A percentile compares a stretch with the other conserved stretches of the same genome.
Conservation (phyloP, 2,797 vertebrate species). For the Amniataba percoides region DNA sequence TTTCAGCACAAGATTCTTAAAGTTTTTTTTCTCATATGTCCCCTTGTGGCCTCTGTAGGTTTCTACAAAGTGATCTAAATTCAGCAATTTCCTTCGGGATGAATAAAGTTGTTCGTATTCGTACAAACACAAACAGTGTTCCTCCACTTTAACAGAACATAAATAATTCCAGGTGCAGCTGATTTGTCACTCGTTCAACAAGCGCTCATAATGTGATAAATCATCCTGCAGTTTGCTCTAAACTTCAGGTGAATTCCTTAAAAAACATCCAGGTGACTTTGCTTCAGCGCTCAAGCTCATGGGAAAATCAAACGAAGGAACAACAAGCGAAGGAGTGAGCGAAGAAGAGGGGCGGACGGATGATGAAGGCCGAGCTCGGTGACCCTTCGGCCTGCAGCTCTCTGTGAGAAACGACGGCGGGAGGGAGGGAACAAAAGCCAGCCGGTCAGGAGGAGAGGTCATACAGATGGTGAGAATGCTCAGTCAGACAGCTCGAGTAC, state of each 20-base stretch:
- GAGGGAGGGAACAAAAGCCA: slow-evolving; percentile 73
- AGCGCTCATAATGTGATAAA: background rate
- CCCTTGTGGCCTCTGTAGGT: background rate
- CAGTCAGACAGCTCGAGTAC: slow-evolving; percentile 75
- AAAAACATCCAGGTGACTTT: background rate
- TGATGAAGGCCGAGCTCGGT: slow-evolving; percentile 52
- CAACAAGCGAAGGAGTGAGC: slow-evolving; percentile 42
- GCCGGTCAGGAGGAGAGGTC: slow-evolving; percentile 73
- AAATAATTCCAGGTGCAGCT: background rate
- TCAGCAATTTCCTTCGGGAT: too few species aligned
- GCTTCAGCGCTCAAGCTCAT: slow-evolving; percentile 10
- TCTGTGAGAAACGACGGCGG: slow-evolving; percentile 61
- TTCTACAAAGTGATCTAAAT: background rate
- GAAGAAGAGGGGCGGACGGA: slow-evolving; percentile 32
- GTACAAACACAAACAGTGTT: background rate
- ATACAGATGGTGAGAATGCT: slow-evolving; percentile 79
- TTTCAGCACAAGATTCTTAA: too few species aligned
- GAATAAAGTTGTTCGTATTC: too few species aligned
- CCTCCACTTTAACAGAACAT: background rate
- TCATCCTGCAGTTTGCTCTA: background rate
- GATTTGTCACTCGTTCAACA: background rate
- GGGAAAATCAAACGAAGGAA: slow-evolving; percentile 49
- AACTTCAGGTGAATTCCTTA: background rate
- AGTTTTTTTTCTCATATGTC: too few species aligned
- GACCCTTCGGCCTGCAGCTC: slow-evolving; percentile 56